Evolutionary conservation across 2,888 invertebrate genomes (phyloP).

Genomic region (Sepiola atlantica): DNA sequence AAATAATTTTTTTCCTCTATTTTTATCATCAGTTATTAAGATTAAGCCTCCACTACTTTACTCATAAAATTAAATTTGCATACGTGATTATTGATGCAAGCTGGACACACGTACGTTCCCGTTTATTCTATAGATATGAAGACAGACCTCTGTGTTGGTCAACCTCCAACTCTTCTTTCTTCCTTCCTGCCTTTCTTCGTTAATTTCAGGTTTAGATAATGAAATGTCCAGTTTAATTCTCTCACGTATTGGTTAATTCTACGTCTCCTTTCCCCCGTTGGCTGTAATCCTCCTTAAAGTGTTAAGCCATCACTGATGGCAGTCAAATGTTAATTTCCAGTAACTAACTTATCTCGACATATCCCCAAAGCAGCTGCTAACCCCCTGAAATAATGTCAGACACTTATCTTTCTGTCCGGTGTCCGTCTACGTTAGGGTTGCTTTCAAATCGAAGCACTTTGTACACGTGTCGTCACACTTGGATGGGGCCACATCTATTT

Average conservation of each 20-base stretch:
- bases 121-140: neutral
- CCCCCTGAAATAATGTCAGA: neutral
- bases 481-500: neutral
- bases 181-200: neutral
- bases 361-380: constrained; percentile 9
- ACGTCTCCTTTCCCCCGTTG: neutral
- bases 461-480: neutral
- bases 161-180: neutral
- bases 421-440: neutral
- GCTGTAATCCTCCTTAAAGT: neutral
- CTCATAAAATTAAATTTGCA: too few species aligned
- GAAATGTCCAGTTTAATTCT: constrained; percentile 19
- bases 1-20: too few species aligned
- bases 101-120: neutral
- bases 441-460: neutral
- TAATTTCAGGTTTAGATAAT: neutral
- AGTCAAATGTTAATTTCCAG: constrained; percentile 8
- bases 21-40: too few species aligned
- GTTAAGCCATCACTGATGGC: neutral
- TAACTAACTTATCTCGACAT: neutral
- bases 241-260: neutral
- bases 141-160: neutral
- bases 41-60: too few species aligned
- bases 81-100: too few species aligned
- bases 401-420: neutral